Percentiles rank a stretch among this genome's conserved stretches.
These are phyloP conservation scores for Caracal caracal DNA, from an alignment of 2,113 vertebrate species.

Conservation along the genomic window DNA sequence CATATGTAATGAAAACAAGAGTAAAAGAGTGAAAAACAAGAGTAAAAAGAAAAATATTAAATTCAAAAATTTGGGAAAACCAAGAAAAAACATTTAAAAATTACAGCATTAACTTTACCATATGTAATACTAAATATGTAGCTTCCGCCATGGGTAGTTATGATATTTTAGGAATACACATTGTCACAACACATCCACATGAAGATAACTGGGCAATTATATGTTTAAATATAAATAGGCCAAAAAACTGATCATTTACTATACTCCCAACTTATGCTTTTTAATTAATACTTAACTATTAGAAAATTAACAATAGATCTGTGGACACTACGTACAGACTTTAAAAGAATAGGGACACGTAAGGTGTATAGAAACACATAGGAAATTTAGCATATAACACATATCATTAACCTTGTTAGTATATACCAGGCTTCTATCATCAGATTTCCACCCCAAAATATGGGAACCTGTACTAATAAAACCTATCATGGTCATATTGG, in stretches of 20 bases:
- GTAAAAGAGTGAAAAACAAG: neutral
- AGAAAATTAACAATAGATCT: neutral
- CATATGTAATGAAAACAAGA: neutral
- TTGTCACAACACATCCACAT: neutral
- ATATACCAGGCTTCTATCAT: neutral
- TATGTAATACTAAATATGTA: neutral
- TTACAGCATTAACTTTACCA: neutral
- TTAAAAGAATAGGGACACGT: neutral
- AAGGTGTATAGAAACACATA: neutral
- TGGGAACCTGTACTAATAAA: neutral
- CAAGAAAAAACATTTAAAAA: neutral
- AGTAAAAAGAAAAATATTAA: neutral
- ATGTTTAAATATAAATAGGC: neutral
- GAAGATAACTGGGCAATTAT: neutral
- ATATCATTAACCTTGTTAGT: neutral
- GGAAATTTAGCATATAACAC: neutral
- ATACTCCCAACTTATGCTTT: neutral
- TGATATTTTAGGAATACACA: neutral
- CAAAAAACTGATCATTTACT: neutral
- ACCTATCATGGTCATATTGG: neutral
- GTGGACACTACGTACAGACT: neutral
- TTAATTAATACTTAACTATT: neutral
- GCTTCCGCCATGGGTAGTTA: neutral
- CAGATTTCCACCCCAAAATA: neutral
- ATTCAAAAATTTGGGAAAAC: neutral